These are phyloP conservation scores for Caenorhabditis afra DNA, from an alignment of 2,888 invertebrate genomes.

Conservation along the genomic window DNA sequence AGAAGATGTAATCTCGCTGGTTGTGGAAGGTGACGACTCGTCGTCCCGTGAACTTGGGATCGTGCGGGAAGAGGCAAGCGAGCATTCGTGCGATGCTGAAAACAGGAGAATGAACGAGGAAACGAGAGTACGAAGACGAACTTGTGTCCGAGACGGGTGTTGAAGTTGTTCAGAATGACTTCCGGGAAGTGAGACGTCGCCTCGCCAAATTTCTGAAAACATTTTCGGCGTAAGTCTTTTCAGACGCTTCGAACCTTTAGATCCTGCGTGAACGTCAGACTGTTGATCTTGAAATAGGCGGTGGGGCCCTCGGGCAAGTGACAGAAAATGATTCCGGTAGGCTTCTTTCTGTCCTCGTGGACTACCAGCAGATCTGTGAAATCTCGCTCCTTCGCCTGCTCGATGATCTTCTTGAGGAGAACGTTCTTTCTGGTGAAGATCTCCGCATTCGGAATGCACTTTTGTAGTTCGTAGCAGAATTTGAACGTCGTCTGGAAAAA, in stretches of 20 bases:
- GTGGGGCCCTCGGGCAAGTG: conserved; percentile 98
- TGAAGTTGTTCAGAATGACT: conserved; percentile 95
- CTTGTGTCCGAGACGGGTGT: conserved; percentile 92
- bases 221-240: no score
- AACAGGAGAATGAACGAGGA: neutral
- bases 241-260: conserved; percentile 83
- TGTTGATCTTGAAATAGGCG: conserved; percentile 94
- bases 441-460: conserved; percentile 93
- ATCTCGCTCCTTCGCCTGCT: conserved; percentile 87
- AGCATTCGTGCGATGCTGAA: conserved; percentile 85
- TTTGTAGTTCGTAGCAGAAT: conserved; percentile 92
- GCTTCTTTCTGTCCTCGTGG: conserved; percentile 93
- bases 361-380: conserved; percentile 93
- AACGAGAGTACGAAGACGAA: conserved; percentile 1
- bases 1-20: conserved; percentile 98
- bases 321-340: conserved; percentile 92
- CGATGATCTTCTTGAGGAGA: conserved; percentile 87
- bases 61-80: conserved; percentile 91
- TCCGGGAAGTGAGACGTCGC: conserved; percentile 93
- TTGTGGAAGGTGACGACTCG: conserved; percentile 98
- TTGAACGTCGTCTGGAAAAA: conserved; percentile 82
- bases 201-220: conserved; percentile 83
- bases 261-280: conserved; percentile 91
- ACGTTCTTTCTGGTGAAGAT: conserved; percentile 91
- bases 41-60: conserved; percentile 94